Evolutionary conservation across 2,888 invertebrate species (phyloP).

Genomic region (Cantharis nigra): DNA sequence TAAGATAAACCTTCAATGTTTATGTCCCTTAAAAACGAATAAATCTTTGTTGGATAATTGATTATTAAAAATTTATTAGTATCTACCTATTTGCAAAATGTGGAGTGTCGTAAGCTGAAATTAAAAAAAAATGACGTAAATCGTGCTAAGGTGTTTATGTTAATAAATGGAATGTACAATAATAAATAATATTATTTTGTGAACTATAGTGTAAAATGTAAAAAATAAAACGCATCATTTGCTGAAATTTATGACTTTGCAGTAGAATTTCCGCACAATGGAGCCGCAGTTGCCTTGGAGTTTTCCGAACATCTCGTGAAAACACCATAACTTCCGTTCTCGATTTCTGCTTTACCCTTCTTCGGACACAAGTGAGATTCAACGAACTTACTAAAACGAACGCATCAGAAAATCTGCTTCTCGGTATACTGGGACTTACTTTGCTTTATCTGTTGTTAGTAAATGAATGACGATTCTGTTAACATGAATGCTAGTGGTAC

Average conservation of each 20-base stretch:
- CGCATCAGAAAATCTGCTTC: background rate
- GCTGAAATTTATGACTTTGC: background rate
- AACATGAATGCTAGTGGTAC: constrained; percentile 41
- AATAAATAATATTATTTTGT: constrained; percentile 52
- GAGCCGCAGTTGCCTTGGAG: background rate
- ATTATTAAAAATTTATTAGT: background rate
- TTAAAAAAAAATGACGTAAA: background rate
- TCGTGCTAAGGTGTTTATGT: constrained; percentile 40
- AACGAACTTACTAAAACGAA: constrained; percentile 17
- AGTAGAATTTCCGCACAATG: background rate
- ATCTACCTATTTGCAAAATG: background rate
- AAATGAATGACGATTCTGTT: constrained; percentile 40
- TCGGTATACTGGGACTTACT: background rate
- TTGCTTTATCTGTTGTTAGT: constrained; percentile 21
- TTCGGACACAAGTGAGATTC: constrained; percentile 40
- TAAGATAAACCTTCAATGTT: constrained; percentile 24
- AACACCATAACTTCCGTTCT: constrained; percentile 42
- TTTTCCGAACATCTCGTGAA: constrained; percentile 24
- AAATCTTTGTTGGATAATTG: background rate
- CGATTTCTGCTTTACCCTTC: constrained; percentile 38
- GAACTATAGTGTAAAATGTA: constrained; percentile 52
- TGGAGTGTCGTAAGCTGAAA: constrained; percentile 10
- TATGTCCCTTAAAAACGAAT: background rate
- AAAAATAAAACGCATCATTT: constrained; percentile 30
- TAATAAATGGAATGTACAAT: constrained; percentile 51